These are phyloP conservation scores for Sarcophilus harrisii DNA, from an alignment of 2,797 vertebrate genomes.

Conservation along the genomic window DNA sequence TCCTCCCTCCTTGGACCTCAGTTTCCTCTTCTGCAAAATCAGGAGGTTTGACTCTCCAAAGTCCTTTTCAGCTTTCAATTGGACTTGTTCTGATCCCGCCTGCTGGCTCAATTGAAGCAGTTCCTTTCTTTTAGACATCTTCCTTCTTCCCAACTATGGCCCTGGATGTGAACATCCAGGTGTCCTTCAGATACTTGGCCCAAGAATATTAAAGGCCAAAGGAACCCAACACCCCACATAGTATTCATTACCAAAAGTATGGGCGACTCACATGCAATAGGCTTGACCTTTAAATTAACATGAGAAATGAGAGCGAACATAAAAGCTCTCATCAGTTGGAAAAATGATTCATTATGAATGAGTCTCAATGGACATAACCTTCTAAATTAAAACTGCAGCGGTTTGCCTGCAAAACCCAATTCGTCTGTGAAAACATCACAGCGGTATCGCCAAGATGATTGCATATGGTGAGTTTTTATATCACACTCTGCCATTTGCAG, in stretches of 20 bases:
- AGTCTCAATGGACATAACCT: not conserved
- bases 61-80: not conserved
- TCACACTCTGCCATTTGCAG: constrained; percentile 11
- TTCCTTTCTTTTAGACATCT: constrained; percentile 13
- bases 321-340: constrained; percentile 3
- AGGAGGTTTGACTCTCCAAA: not conserved
- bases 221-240: constrained; percentile 9
- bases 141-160: not conserved
- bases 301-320: constrained; percentile 31
- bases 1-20: not conserved
- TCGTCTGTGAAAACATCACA: constrained; percentile 31
- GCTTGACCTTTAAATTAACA: constrained; percentile 28
- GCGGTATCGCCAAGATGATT: not conserved
- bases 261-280: not conserved
- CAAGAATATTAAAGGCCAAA: constrained; percentile 12
- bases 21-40: not conserved
- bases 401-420: not conserved
- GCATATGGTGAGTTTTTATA: constrained; percentile 10
- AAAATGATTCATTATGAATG: constrained; percentile 32
- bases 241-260: not conserved
- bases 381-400: constrained; percentile 21
- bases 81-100: not conserved
- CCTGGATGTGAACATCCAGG: constrained; percentile 2
- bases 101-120: not conserved
- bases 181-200: not conserved